Base-by-base conservation (phyloP, 1,140 invertebrate genomes). In the Helicoverpa armigera region DNA sequence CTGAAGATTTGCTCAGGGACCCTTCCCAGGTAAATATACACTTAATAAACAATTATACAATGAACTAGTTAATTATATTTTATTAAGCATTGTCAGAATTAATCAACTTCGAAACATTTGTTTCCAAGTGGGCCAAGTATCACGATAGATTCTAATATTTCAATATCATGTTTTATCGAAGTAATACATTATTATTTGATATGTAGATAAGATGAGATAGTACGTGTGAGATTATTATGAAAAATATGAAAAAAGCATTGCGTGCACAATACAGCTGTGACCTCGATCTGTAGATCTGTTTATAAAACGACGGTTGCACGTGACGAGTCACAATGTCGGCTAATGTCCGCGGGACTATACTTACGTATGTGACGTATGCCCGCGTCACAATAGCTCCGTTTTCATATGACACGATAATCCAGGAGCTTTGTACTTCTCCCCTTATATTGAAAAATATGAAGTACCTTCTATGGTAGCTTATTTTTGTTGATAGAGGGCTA, bases 1-100 rank as follows among this genome's bases (percentile, higher is more conserved):
- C 98, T 0, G 98, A 99, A 94, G 98, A 99, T 90, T 95, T 99
- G 82, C 95, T 99, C 61, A 95, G 98, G 72, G 98, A 99, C 95
- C 96, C 97, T 16, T 96, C 96, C 12, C 96, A 98, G 94, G 96
- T 96, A 90, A 75, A 54, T 58, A 48, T 43, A 43, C 35, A 35
- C 3, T 35, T 35, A 35, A 35, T 35, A 35, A 35, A 35, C 35
- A 3, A 7, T 2, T 35, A 5, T 35, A 35, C 7, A 35, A 35
- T 35, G 7, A 35, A 35, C 3, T 35, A 35, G 35, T 35, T 35
- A 35, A 35, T 67, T 43, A 43, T 48, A 3, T 48, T 31, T 3
- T 18, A 7, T 5, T 23, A 23, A 23, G 16, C 56, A 58, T 58
- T 43, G 35, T 43, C 35, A 9, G 35, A 43, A 43, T 43, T 43